Percentiles rank a stretch among this genome's conserved stretches.
Evolutionary conservation across 2,888 invertebrate genomes (phyloP).

Genomic region (Drosophila neonasuta): DNA sequence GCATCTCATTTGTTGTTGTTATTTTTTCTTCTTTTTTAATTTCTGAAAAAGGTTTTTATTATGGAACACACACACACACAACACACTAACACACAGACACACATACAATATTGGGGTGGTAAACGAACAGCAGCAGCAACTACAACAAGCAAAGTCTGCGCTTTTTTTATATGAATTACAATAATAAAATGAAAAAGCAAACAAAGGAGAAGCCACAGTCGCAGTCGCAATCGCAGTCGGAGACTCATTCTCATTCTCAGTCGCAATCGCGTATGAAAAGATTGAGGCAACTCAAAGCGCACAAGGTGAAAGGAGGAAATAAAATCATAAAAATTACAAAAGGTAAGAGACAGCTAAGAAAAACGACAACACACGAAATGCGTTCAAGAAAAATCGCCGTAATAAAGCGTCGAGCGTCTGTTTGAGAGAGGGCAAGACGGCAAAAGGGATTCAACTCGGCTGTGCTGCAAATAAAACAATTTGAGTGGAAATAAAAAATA

Average conservation of each 20-base stretch:
- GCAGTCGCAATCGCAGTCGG: slow-evolving; percentile 1
- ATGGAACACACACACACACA: slow-evolving; percentile 34
- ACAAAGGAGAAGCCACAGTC: slow-evolving; percentile 45
- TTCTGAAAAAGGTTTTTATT: slow-evolving; percentile 76
- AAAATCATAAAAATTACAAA: slow-evolving; percentile 79
- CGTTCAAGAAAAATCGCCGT: slow-evolving; percentile 77
- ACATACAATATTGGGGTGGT: slow-evolving; percentile 7
- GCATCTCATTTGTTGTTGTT: slow-evolving; percentile 37
- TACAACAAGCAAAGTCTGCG: slow-evolving; percentile 14
- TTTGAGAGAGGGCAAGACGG: slow-evolving; percentile 10
- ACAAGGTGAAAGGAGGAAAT: slow-evolving; percentile 47
- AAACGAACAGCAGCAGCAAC: slow-evolving; percentile 41
- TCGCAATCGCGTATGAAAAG: slow-evolving; percentile 29
- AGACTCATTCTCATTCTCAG: background rate
- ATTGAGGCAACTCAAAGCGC: slow-evolving; percentile 25
- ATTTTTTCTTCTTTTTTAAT: slow-evolving; percentile 63
- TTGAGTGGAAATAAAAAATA: slow-evolving; percentile 78
- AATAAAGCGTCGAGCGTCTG: slow-evolving; percentile 67
- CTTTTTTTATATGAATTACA: slow-evolving; percentile 68
- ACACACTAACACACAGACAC: slow-evolving; percentile 6
- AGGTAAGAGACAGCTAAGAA: slow-evolving; percentile 64
- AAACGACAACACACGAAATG: slow-evolving; percentile 72
- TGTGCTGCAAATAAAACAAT: slow-evolving; percentile 74
- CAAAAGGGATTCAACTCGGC: slow-evolving; percentile 14
- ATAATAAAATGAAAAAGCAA: slow-evolving; percentile 65